Evolutionary conservation across 1,140 invertebrate species (phyloP), one percentile per base, ranked within the genome.

Genomic region (Oryctes rhinoceros): DNA sequence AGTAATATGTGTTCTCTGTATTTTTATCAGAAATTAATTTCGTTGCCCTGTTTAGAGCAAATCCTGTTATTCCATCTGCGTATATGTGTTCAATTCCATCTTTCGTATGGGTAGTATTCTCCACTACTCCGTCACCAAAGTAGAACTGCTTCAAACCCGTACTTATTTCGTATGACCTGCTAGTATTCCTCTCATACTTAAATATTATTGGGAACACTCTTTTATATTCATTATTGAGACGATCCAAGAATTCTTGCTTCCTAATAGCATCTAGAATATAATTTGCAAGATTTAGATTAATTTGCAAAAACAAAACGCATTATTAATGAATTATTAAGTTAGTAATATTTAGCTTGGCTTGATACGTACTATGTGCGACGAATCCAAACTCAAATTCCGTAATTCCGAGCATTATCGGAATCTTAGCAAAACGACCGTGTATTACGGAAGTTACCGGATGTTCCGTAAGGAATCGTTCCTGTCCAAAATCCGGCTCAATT

Each of bases 371-470:
- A 18, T 59, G 3, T 15, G 53, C 6, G 5, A 59, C 53, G 18
- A n/a, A 59, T n/a, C 88, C 90, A 84, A 93, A 91, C 85, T 94
- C 93, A 76, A 92, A 89, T 80, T 90, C 88, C 0, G 90, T 92
- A 74, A 92, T 87, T 75, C 92, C 92, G 78, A 90, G 89, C n/a
- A 94, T 91, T n/a, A 91, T 83, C 4, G 93, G 93, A 15, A 93
- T 90, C 24, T 92, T 88, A 77, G 91, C 85, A 79, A 92, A 89
- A 4, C 90, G 88, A 39, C 91, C 90, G 47, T 89, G 82, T 49
- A 87, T 86, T 10, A 93, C 90, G 0, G 91, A 86, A 15, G 89
- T 88, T 9, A 88, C 80, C 0, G 92, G 92, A 82, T 91, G 87
- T 59, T 89, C 89, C 0, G 88, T 83, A 9, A 94, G 85, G 84